Base-by-base conservation (phyloP, 2,888 invertebrate species). In the Bombyx huttoni region DNA sequence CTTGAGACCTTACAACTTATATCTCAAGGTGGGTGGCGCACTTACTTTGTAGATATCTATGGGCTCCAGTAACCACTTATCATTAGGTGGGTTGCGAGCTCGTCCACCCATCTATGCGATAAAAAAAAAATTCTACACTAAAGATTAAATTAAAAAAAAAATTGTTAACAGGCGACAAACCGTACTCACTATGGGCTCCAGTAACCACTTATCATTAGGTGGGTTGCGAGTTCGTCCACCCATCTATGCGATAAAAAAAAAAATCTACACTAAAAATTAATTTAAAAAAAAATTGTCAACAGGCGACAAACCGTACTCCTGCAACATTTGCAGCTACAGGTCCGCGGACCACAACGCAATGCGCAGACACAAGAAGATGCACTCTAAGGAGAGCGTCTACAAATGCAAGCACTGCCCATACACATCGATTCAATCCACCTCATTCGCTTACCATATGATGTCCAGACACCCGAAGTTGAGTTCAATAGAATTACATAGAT, bases 281-380 rank as follows among this genome's bases (percentile, higher is more conserved):
- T 24, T 24, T 24, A 3, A 24, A 24, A 5, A 24, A 24, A 24
- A 3, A 3, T 48, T 51, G 7, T 52, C 67, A 64, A 46, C 75
- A 91, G 92, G 94, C 48, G 94, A 94, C 68, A 94, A 94, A 69
- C 94, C 95, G 0, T 95, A 94, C 75, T 89, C 91, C 46, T 96
- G 96, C 71, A 90, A 92, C 45, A 78, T 89, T 50, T 96, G 96
- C 74, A 83, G 86, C 6, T 95, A 94, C 73, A 84, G 91, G 47
- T 92, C 94, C 6, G 90, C 92, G 3, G 96, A 96, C 72, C 95
- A 95, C 78, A 96, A 96, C 75, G 92, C 95, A 0, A 85, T 96
- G 59, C 87, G 96, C 33, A 89, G 96, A 1, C 96, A 96, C 77
- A 92, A 93, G 64, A 91, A 92, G 79, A 89, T 91, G 10, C 96